Base-by-base conservation (phyloP, 23 tunicate species). In the Clavelina lepadiformis region DNA sequence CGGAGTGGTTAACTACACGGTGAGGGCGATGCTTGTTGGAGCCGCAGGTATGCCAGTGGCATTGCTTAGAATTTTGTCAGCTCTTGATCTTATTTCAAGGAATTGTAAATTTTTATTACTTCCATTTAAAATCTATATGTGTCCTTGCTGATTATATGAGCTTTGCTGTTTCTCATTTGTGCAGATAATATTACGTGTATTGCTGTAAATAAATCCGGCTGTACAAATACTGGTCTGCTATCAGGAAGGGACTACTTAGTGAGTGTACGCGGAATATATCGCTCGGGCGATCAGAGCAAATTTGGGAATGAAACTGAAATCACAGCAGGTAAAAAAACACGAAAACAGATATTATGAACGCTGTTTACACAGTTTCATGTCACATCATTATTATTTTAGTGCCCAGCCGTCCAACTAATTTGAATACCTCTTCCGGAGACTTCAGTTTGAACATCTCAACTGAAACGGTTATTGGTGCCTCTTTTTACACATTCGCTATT, bases 161-260 rank as follows among this genome's bases (percentile, higher is more conserved):
- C n/a, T n/a, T n/a, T n/a, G n/a, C n/a, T n/a, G n/a, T n/a, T n/a
- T n/a, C n/a, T n/a, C n/a, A n/a, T n/a, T n/a, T n/a, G n/a, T n/a
- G n/a, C n/a, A n/a, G n/a, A n/a, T n/a, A n/a, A n/a, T n/a, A n/a
- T n/a, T n/a, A n/a, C n/a, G n/a, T n/a, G n/a, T n/a, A n/a, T n/a
- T n/a, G n/a, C n/a, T n/a, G n/a, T n/a, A n/a, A n/a, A n/a, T n/a
- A n/a, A n/a, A n/a, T n/a, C n/a, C n/a, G n/a, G n/a, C n/a, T n/a
- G n/a, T n/a, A 41, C 51, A 23, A 7, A 35, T 13, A 64, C 58
- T 19, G 58, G 26, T 31, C 26, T 64, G 13, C 19, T 8, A 7
- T 4, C 59, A 8, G 70, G 70, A 64, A 38, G 21, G 18, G 70
- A 64, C 37, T 64, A 64, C 59, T 8, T 8, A 15, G 25, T 64